Evolutionary conservation across 2,888 invertebrate species (phyloP).

Genomic region (Parnassius mnemosyne): DNA sequence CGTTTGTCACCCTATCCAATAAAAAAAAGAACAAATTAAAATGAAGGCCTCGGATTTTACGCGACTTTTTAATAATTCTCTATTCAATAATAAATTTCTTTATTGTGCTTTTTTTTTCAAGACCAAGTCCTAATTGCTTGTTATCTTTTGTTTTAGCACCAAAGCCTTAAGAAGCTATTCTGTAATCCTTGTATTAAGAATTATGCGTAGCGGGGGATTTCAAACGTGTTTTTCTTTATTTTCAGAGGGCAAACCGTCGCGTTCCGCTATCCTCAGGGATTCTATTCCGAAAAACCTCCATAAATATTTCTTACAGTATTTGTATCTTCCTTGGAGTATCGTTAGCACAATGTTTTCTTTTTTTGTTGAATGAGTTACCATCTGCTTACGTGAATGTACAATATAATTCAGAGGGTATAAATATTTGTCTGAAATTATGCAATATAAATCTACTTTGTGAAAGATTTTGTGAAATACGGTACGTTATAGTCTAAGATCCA

Average conservation of each 20-base stretch:
- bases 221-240: slow-evolving; percentile 73
- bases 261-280: slow-evolving; percentile 65
- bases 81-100: slow-evolving; percentile 43
- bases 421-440: slow-evolving; percentile 1
- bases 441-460: no score
- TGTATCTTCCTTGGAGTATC: slow-evolving; percentile 78
- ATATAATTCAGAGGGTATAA: slow-evolving; percentile 3
- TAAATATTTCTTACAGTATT: slow-evolving; percentile 80
- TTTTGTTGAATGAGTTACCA: slow-evolving; percentile 57
- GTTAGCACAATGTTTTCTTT: slow-evolving; percentile 71
- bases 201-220: slow-evolving; percentile 75
- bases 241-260: slow-evolving; percentile 61
- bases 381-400: slow-evolving; percentile 50
- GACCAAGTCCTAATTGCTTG: slow-evolving; percentile 63
- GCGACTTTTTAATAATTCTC: background rate
- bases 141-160: slow-evolving; percentile 73
- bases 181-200: slow-evolving; percentile 77
- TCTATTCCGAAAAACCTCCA: slow-evolving; percentile 77
- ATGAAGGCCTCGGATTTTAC: slow-evolving; percentile 15
- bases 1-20: no score
- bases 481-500: no score
- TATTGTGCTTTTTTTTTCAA: slow-evolving; percentile 32
- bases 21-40: no score
- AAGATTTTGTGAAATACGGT: no score
- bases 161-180: slow-evolving; percentile 71